Conservation (phyloP, 1,140 invertebrate genomes). For the Leptinotarsa defecta region DNA sequence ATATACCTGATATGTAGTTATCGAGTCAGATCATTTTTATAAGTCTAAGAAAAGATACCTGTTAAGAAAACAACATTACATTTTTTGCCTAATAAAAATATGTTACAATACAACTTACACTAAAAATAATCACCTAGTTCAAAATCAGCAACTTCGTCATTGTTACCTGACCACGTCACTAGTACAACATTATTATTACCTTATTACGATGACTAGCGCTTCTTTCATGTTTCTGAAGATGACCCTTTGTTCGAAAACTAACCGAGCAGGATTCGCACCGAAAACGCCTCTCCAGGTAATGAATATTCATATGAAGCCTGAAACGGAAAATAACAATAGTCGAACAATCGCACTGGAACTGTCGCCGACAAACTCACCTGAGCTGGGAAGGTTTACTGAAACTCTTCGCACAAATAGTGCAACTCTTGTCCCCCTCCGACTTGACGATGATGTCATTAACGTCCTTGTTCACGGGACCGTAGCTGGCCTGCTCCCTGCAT, state of each 20-base stretch:
- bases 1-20: no score
- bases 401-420: constrained; percentile 86
- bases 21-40: no score
- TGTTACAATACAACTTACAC: no score
- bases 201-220: constrained; percentile 91
- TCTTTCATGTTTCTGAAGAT: constrained; percentile 89
- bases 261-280: constrained; percentile 89
- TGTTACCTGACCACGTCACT: no score
- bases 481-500: constrained; percentile 34
- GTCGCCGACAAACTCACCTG: constrained; percentile 52
- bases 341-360: no score
- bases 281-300: constrained; percentile 92
- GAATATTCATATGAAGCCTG: constrained; percentile 88
- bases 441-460: constrained; percentile 53
- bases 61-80: no score
- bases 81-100: no score
- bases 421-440: constrained; percentile 60
- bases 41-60: no score
- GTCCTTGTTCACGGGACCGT: constrained; percentile 39
- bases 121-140: no score
- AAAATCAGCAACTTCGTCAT: no score
- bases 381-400: constrained; percentile 90
- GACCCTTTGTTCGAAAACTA: constrained; percentile 88
- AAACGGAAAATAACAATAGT: background rate
- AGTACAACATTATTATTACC: constrained; percentile 56